A percentile compares a stretch with the other conserved stretches of the same genome.
Conservation (phyloP, 35 echinoderm and acorn worm genomes). For the Heliocidaris tuberculata region DNA sequence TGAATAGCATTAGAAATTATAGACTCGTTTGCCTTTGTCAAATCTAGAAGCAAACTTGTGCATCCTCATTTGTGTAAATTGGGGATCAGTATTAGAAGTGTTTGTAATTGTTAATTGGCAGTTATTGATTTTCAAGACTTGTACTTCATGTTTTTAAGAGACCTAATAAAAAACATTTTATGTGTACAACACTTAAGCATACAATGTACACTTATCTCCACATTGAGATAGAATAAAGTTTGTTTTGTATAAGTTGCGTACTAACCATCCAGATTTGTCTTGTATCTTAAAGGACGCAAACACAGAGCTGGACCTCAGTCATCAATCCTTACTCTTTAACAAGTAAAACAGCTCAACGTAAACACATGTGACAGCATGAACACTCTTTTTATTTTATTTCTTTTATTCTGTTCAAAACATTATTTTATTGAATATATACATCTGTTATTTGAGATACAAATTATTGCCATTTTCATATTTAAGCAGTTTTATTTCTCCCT, state of each 20-base stretch:
- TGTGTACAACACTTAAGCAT: too few species aligned
- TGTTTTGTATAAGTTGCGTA: background rate
- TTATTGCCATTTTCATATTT: background rate
- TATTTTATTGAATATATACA: background rate
- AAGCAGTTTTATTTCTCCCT: background rate
- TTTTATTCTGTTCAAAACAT: background rate
- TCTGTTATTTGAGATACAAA: background rate
- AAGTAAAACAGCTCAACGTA: background rate
- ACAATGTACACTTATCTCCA: too few species aligned
- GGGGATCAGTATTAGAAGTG: too few species aligned
- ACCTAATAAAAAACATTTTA: too few species aligned
- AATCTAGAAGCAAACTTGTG: too few species aligned
- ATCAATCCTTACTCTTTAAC: constrained; percentile 37
- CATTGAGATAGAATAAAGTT: too few species aligned
- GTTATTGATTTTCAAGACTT: too few species aligned
- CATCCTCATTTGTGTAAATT: too few species aligned
- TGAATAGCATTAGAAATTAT: too few species aligned
- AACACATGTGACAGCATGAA: background rate
- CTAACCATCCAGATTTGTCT: constrained; percentile 3
- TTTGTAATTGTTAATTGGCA: too few species aligned
- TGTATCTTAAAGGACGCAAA: constrained; percentile 38
- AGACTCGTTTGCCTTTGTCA: too few species aligned
- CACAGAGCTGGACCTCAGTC: constrained; percentile 38
- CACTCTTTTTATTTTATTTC: background rate
- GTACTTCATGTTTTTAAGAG: too few species aligned